Evolutionary conservation across 1,140 invertebrate species (phyloP), one percentile per base, ranked within the genome.

Genomic region (Ceratosolen solmsi): DNA sequence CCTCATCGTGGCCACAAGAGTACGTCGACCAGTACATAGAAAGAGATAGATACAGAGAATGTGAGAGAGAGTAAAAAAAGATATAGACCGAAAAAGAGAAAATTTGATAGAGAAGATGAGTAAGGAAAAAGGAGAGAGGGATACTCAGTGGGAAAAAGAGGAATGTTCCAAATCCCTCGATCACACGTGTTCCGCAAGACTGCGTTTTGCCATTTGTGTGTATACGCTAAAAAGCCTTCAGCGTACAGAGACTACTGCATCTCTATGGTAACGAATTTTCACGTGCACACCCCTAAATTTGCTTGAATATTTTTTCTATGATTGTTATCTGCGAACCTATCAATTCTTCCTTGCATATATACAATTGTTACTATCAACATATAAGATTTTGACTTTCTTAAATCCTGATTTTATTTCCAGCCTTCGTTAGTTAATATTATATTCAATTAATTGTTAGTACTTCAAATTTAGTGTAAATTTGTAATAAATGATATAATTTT

Each of bases 241-340:
- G n/a, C n/a, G n/a, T n/a, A 5, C 22, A 77, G 25, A 25, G 54
- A 22, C 20, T 58, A 60, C 54, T 80, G 30, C 25, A 80, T 80
- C 25, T 22, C 38, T 73, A 73, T 80, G 78, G 78, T 60, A 73
- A 80, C 78, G 54, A 80, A 49, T 79, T 60, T 79, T 49, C n/a
- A 51, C 25, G 46, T 27, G 27, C 70, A 33, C 25, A 30, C 46
- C 33, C 76, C 7, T 11, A 30, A 9, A 30, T 36, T 58, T 60
- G 20, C 27, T 36, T 8, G 60, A 77, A 77, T 65, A 56, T 77
- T 77, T 51, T 51, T 38, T 51, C 58, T 70, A 54, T 38, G 33
- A 68, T 51, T 68, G 38, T 30, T 8, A 33, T 20, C 38, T 8
- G 1, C 25, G 46, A 7, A 13, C n/a, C 5, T 46, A 46, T 46